phyloP scores from a whole-genome alignment of 2,113 vertebrate species.

The Phyllopteryx taeniolatus region DNA sequence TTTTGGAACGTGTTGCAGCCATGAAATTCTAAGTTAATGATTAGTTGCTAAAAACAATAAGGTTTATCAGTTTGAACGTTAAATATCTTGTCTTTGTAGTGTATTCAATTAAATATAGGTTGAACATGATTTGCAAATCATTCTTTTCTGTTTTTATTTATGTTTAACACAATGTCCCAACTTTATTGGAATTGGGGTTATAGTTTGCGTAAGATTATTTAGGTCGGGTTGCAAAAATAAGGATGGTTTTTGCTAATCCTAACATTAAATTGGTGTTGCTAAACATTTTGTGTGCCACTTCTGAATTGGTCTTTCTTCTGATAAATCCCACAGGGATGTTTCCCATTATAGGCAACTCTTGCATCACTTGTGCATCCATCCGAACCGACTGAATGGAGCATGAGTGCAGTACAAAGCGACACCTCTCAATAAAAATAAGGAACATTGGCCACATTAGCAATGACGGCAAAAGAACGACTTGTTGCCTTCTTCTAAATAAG shows the following conservation, averaged over 20 bases:
- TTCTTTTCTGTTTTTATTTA: too few relatives aligned
- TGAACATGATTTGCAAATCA: too few relatives aligned
- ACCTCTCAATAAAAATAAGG: not conserved
- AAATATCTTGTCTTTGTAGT: too few relatives aligned
- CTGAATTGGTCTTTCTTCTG: not conserved
- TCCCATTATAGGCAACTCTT: conserved; percentile 2
- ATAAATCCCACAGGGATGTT: not conserved
- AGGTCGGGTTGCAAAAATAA: not conserved
- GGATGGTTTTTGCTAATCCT: not conserved
- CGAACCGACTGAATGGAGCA: not conserved
- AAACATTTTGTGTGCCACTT: not conserved
- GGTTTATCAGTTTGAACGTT: too few relatives aligned
- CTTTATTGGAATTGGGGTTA: too few relatives aligned
- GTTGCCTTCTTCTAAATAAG: not conserved
- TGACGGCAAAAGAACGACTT: not conserved
- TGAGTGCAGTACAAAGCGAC: not conserved
- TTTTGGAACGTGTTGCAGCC: too few relatives aligned
- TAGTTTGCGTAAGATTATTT: conserved; percentile 1
- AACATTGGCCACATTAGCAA: not conserved
- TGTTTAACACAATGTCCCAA: too few relatives aligned
- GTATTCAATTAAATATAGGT: too few relatives aligned
- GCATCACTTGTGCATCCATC: not conserved
- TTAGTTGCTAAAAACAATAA: too few relatives aligned
- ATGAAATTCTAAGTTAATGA: too few relatives aligned
- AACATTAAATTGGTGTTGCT: not conserved